phyloP scores from a whole-genome alignment of 1,140 invertebrate genomes.

The Glomeris maerens region DNA sequence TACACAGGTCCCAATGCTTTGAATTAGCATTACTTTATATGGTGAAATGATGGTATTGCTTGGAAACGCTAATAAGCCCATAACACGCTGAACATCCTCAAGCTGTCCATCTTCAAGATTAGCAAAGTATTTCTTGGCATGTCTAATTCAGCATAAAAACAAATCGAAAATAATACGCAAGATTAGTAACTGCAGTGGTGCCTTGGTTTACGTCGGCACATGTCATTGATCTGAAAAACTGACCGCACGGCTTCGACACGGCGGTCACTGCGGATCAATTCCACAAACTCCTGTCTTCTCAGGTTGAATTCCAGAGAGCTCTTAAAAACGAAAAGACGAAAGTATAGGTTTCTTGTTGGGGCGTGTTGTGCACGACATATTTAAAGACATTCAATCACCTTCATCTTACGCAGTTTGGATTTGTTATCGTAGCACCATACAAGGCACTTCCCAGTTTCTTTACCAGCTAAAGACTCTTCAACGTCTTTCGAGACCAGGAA shows the following conservation, averaged over 20 bases:
- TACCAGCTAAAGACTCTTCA: slow-evolving; percentile 46
- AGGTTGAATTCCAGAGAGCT: slow-evolving; percentile 59
- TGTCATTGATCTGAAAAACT: slow-evolving; percentile 18
- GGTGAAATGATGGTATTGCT: slow-evolving; percentile 50
- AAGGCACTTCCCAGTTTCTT: slow-evolving; percentile 77
- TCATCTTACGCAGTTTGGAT: slow-evolving; percentile 84
- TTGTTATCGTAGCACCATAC: slow-evolving; percentile 95
- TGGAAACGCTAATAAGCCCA: slow-evolving; percentile 87
- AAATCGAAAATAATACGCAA: too few relatives aligned
- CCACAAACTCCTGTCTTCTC: slow-evolving; percentile 87
- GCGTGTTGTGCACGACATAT: slow-evolving; percentile 44
- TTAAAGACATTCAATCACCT: slow-evolving; percentile 39
- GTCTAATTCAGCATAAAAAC: slow-evolving; percentile 35
- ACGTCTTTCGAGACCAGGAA: slow-evolving; percentile 82
- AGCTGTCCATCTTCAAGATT: slow-evolving; percentile 73
- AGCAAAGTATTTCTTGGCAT: slow-evolving; percentile 84
- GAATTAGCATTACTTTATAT: slow-evolving; percentile 40
- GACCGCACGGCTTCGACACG: slow-evolving; percentile 73
- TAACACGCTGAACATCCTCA: slow-evolving; percentile 75
- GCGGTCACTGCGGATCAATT: slow-evolving; percentile 71
- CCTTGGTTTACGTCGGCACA: too few relatives aligned
- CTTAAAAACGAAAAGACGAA: slow-evolving; percentile 22
- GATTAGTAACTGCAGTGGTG: too few relatives aligned
- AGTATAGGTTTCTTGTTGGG: neutral
- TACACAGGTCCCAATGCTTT: too few relatives aligned